phyloP scores from a whole-genome alignment of 2,888 invertebrate genomes.

The Apodemia mormo region DNA sequence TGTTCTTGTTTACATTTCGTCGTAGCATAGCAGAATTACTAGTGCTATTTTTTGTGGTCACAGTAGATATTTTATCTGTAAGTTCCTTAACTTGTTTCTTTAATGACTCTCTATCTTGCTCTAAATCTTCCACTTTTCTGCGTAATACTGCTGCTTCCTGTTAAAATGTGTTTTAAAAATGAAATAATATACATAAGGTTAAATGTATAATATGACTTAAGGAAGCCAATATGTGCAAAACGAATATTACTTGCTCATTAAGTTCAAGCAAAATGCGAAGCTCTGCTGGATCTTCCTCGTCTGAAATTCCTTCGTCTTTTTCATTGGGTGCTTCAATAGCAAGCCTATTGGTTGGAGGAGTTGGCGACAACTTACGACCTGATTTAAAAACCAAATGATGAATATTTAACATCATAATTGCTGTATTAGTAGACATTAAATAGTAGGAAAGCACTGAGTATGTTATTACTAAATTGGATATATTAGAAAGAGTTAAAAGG shows the following conservation, averaged over 20 bases:
- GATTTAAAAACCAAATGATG: slow-evolving; percentile 39
- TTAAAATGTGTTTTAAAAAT: slow-evolving; percentile 15
- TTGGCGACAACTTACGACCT: slow-evolving; percentile 87
- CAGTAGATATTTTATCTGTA: slow-evolving; percentile 85
- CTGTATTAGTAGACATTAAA: slow-evolving; percentile 40
- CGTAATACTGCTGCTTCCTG: slow-evolving; percentile 91
- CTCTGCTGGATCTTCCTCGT: slow-evolving; percentile 91
- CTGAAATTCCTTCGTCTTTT: slow-evolving; percentile 88
- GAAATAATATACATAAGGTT: background rate
- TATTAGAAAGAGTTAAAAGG: slow-evolving; percentile 17
- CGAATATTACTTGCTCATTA: slow-evolving; percentile 86
- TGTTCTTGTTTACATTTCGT: slow-evolving; percentile 62
- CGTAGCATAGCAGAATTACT: slow-evolving; percentile 56
- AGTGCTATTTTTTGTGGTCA: slow-evolving; percentile 58
- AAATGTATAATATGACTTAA: background rate
- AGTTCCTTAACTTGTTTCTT: slow-evolving; percentile 89
- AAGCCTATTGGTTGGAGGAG: slow-evolving; percentile 83
- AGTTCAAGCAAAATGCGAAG: slow-evolving; percentile 92
- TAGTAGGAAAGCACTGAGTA: slow-evolving; percentile 31
- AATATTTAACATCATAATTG: slow-evolving; percentile 32
- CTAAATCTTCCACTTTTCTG: slow-evolving; percentile 91
- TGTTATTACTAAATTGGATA: slow-evolving; percentile 30
- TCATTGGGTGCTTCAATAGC: slow-evolving; percentile 84
- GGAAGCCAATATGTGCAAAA: no score
- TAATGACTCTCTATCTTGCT: slow-evolving; percentile 88